Conservation (phyloP, 2,113 vertebrate species). For the Saguinus imperator region DNA sequence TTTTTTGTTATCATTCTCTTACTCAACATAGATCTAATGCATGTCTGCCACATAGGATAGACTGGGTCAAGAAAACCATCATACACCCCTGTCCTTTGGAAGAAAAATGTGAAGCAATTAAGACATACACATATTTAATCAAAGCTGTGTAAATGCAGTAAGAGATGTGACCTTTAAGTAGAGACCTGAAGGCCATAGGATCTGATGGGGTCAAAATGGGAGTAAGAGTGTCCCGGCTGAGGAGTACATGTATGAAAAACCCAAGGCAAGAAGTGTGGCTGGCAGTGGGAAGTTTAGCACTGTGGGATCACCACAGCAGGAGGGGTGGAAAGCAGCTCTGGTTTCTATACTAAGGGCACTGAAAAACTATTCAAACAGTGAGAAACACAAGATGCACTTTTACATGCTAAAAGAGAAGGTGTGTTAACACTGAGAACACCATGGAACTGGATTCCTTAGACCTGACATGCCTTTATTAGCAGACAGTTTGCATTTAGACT, state of each 20-base stretch:
- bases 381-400: neutral
- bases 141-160: neutral
- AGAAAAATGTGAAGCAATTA: conserved; percentile 21
- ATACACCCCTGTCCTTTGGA: neutral
- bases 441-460: conserved; percentile 15
- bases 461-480: conserved; percentile 64
- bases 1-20: neutral
- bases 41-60: neutral
- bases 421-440: conserved; percentile 31
- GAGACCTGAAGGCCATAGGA: neutral
- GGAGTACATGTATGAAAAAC: accelerated
- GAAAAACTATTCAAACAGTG: neutral
- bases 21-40: neutral
- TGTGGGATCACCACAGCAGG: accelerated
- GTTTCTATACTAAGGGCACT: neutral
- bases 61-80: neutral
- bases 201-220: neutral
- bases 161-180: neutral
- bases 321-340: accelerated
- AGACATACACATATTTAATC: neutral
- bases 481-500: conserved; percentile 55
- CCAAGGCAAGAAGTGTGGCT: neutral
- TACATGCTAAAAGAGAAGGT: neutral
- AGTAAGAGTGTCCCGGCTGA: accelerated
- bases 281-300: accelerated